Conservation (phyloP, 2,797 vertebrate species). For the Mus caroli region DNA sequence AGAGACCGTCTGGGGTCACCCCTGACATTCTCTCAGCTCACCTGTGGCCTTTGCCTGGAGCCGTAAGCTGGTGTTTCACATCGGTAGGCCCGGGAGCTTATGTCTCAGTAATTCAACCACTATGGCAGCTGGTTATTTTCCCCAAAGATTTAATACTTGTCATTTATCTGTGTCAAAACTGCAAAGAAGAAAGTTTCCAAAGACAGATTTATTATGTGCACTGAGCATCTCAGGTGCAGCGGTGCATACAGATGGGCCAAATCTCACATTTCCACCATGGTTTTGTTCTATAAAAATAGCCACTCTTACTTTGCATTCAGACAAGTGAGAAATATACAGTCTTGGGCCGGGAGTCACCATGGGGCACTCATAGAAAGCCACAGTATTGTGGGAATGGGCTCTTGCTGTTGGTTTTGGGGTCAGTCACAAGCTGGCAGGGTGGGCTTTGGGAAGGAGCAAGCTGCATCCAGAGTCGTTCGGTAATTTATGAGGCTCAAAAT, state of each 20-base stretch:
- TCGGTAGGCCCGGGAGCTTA: conserved; percentile 54
- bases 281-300: conserved; percentile 81
- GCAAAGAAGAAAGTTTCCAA: conserved; percentile 83
- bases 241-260: conserved; percentile 77
- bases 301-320: conserved; percentile 76
- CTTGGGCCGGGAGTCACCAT: conserved; percentile 57
- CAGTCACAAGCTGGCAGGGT: conserved; percentile 24
- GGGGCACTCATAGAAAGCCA: conserved; percentile 58
- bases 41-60: conserved; percentile 27
- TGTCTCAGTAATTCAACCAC: conserved; percentile 79
- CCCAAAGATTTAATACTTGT: conserved; percentile 83
- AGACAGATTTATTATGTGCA: conserved; percentile 84
- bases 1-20: conserved; percentile 7
- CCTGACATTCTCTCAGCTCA: background rate
- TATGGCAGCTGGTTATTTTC: conserved; percentile 79
- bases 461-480: conserved; percentile 8
- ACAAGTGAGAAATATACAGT: conserved; percentile 77
- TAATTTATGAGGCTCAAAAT: conserved; percentile 57
- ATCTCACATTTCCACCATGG: conserved; percentile 55
- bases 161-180: conserved; percentile 85
- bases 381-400: conserved; percentile 33
- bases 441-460: conserved; percentile 37
- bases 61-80: conserved; percentile 21
- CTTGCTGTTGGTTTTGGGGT: conserved; percentile 33
- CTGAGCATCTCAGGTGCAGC: conserved; percentile 79